A percentile compares a stretch with the other conserved stretches of the same genome.
Evolutionary conservation across 1,140 invertebrate genomes (phyloP).

Genomic region (Gonioctena quinquepunctata): DNA sequence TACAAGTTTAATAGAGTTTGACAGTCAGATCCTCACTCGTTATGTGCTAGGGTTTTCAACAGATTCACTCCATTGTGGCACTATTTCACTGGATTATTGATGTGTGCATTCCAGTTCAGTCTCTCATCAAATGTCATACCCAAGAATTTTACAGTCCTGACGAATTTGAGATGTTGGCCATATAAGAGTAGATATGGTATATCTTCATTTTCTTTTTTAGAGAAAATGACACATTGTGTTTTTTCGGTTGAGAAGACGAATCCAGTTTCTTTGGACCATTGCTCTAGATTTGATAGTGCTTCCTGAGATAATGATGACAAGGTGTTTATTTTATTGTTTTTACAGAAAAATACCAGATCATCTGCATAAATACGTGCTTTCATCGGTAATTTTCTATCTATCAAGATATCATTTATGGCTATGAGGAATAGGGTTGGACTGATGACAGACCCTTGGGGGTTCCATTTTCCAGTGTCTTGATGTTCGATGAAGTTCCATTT

Average conservation of each 20-base stretch:
- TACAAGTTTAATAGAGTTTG: conserved; percentile 4
- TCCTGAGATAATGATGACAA: neutral
- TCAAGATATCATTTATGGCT: conserved; percentile 18
- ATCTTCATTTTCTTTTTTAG: neutral
- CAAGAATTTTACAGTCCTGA: neutral
- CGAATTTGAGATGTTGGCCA: too few species aligned
- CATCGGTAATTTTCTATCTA: neutral
- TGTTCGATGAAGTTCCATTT: neutral
- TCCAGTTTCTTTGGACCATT: neutral
- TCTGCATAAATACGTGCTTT: conserved; percentile 19
- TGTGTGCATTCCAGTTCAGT: neutral
- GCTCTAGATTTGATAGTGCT: neutral
- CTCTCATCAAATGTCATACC: neutral
- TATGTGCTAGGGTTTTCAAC: neutral
- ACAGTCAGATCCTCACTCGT: neutral
- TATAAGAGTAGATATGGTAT: too few species aligned
- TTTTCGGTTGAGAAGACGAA: neutral
- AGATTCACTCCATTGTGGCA: conserved; percentile 6
- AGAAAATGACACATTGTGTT: neutral
- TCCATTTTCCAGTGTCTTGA: neutral
- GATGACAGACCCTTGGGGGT: conserved; percentile 1
- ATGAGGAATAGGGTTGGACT: conserved; percentile 12
- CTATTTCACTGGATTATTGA: conserved; percentile 1
- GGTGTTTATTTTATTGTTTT: neutral
- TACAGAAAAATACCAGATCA: conserved; percentile 4